These are phyloP conservation scores for Theropithecus gelada DNA, from an alignment of 2,113 vertebrate species.

Conservation along the genomic window DNA sequence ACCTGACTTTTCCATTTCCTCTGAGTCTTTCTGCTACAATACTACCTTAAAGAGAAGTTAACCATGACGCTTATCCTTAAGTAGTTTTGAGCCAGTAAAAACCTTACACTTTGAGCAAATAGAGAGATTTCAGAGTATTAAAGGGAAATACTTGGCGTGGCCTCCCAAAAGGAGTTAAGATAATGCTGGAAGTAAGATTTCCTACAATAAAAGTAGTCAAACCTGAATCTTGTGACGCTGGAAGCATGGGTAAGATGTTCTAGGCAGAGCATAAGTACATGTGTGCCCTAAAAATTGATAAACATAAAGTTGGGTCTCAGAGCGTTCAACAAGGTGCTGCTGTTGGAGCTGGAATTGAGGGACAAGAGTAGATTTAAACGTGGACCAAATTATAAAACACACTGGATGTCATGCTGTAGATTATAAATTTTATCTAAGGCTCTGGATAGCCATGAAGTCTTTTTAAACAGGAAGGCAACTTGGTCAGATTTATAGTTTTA, in stretches of 20 bases:
- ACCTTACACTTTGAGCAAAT: neutral
- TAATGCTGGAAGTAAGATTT: neutral
- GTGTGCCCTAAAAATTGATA: neutral
- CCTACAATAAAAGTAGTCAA: neutral
- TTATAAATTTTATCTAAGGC: neutral
- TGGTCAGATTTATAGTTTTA: neutral
- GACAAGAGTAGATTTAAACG: neutral
- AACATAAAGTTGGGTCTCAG: neutral
- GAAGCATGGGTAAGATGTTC: rapidly evolving
- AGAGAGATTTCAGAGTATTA: neutral
- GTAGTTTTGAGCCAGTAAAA: neutral
- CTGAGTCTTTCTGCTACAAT: neutral
- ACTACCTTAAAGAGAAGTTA: neutral
- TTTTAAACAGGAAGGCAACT: neutral
- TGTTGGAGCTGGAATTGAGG: neutral
- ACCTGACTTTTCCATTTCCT: neutral
- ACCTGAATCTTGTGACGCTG: neutral
- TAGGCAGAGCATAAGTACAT: neutral
- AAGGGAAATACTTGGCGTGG: neutral
- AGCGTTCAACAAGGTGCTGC: neutral
- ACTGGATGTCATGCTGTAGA: neutral
- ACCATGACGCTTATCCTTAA: neutral
- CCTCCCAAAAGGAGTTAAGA: neutral
- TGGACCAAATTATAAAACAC: neutral
- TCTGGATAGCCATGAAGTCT: neutral